Evolutionary conservation across 2,113 vertebrate species (phyloP).

Genomic region (Esox niger): DNA sequence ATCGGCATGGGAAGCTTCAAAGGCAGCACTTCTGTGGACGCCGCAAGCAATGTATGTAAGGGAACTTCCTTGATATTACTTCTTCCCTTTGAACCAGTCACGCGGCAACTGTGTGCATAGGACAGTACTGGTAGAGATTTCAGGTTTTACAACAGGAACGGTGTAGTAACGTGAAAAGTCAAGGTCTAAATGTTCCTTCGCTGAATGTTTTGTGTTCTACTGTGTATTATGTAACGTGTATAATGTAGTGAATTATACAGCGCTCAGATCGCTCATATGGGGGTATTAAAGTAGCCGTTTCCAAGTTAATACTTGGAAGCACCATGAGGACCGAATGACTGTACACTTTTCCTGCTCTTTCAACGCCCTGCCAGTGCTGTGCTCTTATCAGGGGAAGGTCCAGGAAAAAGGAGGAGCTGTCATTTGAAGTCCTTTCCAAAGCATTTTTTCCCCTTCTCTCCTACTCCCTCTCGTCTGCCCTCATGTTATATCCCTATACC

Average conservation of each 20-base stretch:
- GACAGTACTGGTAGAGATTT: no score
- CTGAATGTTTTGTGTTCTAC: no score
- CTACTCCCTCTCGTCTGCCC: slow-evolving; percentile 30
- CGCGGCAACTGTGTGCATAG: neutral
- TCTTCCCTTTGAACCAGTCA: slow-evolving; percentile 1
- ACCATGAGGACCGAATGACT: slow-evolving; percentile 38
- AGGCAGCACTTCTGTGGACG: slow-evolving; percentile 96
- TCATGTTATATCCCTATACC: neutral
- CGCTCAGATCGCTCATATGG: neutral
- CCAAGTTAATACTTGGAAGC: slow-evolving; percentile 30
- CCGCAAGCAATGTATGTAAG: slow-evolving; percentile 99
- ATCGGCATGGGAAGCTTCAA: slow-evolving; percentile 71
- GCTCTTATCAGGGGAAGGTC: slow-evolving; percentile 47
- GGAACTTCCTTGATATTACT: slow-evolving; percentile 77
- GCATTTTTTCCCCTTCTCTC: slow-evolving; percentile 14
- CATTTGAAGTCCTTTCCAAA: slow-evolving; percentile 61
- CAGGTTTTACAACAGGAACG: neutral
- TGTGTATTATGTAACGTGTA: neutral
- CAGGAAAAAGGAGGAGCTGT: slow-evolving; percentile 44
- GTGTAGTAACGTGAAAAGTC: neutral
- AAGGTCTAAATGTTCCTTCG: neutral
- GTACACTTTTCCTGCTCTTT: slow-evolving; percentile 60
- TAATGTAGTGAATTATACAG: neutral
- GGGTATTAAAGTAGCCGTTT: neutral
- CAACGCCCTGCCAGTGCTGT: slow-evolving; percentile 31